Percentiles rank a stretch among this genome's conserved stretches.
phyloP scores from a whole-genome alignment of 2,797 vertebrate genomes.

The Chelon auratus region DNA sequence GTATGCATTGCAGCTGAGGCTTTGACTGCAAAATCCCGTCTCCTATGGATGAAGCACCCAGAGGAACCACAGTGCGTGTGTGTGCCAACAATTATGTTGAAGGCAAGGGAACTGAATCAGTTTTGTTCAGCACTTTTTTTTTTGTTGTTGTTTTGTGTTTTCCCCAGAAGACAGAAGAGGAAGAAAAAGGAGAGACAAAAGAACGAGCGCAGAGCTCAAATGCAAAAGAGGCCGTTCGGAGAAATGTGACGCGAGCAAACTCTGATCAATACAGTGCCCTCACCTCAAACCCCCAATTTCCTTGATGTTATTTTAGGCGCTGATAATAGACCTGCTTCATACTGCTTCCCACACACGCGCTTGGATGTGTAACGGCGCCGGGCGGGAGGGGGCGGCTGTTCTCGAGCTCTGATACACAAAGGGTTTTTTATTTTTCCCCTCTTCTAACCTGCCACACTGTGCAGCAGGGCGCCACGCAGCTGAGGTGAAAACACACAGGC shows the following conservation, averaged over 20 bases:
- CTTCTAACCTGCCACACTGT: constrained; percentile 39
- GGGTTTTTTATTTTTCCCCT: constrained; percentile 1
- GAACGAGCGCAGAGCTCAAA: constrained; percentile 41
- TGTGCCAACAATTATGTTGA: constrained; percentile 65
- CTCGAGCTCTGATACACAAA: constrained; percentile 42
- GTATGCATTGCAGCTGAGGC: constrained; percentile 18
- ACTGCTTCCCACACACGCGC: constrained; percentile 56
- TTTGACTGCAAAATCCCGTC: constrained; percentile 47
- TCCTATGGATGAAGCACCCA: constrained; percentile 58
- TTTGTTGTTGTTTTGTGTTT: constrained; percentile 16
- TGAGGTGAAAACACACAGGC: constrained; percentile 7
- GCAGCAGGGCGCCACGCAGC: constrained; percentile 27
- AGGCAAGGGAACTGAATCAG: constrained; percentile 65
- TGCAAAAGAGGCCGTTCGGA: constrained; percentile 60
- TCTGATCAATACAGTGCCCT: constrained; percentile 76
- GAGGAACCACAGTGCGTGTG: constrained; percentile 55
- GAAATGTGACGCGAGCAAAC: constrained; percentile 70
- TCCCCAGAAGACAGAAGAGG: constrained; percentile 47
- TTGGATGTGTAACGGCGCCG: constrained; percentile 35
- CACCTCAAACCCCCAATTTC: constrained; percentile 51
- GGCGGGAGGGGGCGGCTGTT: constrained; percentile 33
- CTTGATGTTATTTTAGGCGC: constrained; percentile 72
- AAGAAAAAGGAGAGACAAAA: constrained; percentile 38
- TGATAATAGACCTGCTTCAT: constrained; percentile 67
- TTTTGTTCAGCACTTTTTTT: constrained; percentile 72